A percentile compares a stretch with the other conserved stretches of the same genome.
These are phyloP conservation scores for Zootoca vivipara DNA, from an alignment of 2,113 vertebrate genomes.

Conservation along the genomic window DNA sequence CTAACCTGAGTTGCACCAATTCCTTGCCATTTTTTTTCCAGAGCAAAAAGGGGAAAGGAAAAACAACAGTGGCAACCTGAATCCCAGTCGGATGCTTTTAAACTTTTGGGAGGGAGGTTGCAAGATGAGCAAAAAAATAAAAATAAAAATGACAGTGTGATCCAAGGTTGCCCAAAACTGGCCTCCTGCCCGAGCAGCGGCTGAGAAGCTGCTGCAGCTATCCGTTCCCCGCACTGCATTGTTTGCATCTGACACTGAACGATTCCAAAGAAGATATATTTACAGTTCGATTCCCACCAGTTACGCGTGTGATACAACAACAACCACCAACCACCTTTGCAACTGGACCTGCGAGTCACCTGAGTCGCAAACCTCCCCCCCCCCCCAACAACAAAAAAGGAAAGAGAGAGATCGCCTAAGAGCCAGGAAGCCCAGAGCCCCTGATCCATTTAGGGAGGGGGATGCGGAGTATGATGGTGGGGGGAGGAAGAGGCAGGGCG, in stretches of 20 bases:
- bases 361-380: not conserved
- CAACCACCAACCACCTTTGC: not conserved
- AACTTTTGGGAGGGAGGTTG: not conserved
- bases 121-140: not conserved
- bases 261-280: not conserved
- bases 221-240: not conserved
- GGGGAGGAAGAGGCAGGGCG: not conserved
- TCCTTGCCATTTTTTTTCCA: not conserved
- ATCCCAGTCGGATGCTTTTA: too few species aligned
- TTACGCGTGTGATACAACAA: not conserved
- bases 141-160: not conserved
- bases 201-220: too few species aligned
- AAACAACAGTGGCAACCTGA: not conserved
- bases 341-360: not conserved
- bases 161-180: not conserved
- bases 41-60: not conserved
- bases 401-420: not conserved
- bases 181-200: too few species aligned
- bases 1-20: not conserved
- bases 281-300: not conserved
- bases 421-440: too few species aligned
- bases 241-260: not conserved
- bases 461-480: not conserved
- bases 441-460: accelerated
- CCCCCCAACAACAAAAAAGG: too few species aligned